These are phyloP conservation scores for Tiphia femorata DNA, from an alignment of 2,888 invertebrate species.

Conservation along the genomic window DNA sequence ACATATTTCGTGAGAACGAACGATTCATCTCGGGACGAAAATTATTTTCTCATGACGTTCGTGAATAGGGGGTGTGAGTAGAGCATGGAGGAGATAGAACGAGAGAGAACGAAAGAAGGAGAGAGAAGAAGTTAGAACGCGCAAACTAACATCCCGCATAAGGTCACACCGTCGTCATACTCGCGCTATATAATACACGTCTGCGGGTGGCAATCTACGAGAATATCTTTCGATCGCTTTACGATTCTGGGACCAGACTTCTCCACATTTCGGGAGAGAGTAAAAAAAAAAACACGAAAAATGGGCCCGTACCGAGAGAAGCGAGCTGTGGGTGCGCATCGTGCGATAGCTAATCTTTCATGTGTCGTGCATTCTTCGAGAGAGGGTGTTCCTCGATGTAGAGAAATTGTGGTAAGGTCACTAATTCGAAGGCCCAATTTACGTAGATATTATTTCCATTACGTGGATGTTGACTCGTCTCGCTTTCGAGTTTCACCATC, in stretches of 20 bases:
- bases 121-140: no score
- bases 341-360: no score
- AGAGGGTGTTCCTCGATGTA: no score
- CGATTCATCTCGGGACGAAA: slow-evolving; percentile 23
- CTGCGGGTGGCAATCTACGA: slow-evolving; percentile 48
- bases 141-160: slow-evolving; percentile 52
- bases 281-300: no score
- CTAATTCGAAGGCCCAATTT: no score
- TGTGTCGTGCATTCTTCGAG: background rate
- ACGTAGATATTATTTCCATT: no score
- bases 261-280: slow-evolving; percentile 10
- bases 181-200: slow-evolving; percentile 36
- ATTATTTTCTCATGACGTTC: slow-evolving; percentile 46
- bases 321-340: no score
- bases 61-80: slow-evolving; percentile 38
- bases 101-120: no score
- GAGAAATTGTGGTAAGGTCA: no score
- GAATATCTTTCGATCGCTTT: slow-evolving; percentile 39
- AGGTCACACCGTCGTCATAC: slow-evolving; percentile 31
- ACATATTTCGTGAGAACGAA: slow-evolving; percentile 58
- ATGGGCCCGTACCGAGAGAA: slow-evolving; percentile 39
- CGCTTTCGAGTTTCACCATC: no score
- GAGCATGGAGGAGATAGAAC: no score
- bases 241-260: slow-evolving; percentile 2
- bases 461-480: no score